Evolutionary conservation across 2,113 vertebrate genomes (phyloP).

Genomic region (Gadus macrocephalus): DNA sequence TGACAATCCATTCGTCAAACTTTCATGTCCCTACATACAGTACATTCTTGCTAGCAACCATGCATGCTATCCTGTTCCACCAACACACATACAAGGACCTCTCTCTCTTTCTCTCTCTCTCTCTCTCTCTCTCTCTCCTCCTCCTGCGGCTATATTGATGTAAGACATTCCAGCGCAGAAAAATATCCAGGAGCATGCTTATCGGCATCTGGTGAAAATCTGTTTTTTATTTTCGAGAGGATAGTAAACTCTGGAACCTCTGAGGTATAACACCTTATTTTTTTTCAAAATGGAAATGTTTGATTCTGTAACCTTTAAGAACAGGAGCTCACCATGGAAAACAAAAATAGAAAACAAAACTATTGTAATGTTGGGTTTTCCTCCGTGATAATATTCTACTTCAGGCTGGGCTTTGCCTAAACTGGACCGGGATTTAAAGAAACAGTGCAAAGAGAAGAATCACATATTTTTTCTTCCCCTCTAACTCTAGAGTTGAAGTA

Average conservation of each 20-base stretch:
- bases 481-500: too few species aligned
- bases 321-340: conserved; percentile 1
- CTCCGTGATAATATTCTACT: conserved; percentile 1
- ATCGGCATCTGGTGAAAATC: not conserved
- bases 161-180: not conserved
- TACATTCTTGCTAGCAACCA: too few species aligned
- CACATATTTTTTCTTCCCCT: too few species aligned
- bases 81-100: too few species aligned
- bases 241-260: not conserved
- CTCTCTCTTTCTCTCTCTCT: too few species aligned
- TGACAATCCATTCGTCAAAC: too few species aligned
- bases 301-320: conserved; percentile 11
- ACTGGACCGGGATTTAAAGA: not conserved
- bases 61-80: too few species aligned
- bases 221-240: not conserved
- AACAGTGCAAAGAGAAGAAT: not conserved
- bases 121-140: too few species aligned
- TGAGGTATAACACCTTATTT: not conserved
- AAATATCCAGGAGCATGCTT: not conserved
- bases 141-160: not conserved
- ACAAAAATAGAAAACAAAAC: conserved; percentile 5
- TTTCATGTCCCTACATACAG: too few species aligned
- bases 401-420: not conserved
- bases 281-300: conserved; percentile 13
- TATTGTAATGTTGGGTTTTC: not conserved